Percentiles rank a stretch among this genome's conserved stretches.
Conservation (phyloP, 1,140 invertebrate genomes). For the Drosophila carrolli region DNA sequence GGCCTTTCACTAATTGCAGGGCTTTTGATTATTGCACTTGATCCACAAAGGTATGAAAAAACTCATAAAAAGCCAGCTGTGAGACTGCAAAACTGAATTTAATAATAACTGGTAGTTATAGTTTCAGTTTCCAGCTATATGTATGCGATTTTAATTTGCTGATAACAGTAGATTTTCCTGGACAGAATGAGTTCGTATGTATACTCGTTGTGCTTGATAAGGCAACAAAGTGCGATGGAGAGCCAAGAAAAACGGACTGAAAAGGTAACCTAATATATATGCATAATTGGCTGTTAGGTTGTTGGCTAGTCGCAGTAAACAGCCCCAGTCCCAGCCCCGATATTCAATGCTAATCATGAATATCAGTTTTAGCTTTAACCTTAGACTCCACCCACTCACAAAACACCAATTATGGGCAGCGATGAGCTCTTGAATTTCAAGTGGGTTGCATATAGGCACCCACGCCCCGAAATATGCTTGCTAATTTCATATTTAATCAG, state of each 20-base stretch:
- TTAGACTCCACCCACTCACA: conserved; percentile 27
- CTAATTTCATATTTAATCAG: conserved; percentile 19
- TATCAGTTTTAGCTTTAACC: conserved; percentile 34
- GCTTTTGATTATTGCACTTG: neutral
- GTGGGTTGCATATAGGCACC: conserved; percentile 2
- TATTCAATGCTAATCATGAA: conserved; percentile 37
- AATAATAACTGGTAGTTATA: conserved; percentile 12
- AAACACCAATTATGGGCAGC: neutral
- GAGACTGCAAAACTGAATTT: neutral
- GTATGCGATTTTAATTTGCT: conserved; percentile 4
- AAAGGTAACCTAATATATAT: conserved; percentile 39
- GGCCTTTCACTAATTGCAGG: neutral
- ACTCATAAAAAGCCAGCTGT: neutral
- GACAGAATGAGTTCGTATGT: conserved; percentile 10
- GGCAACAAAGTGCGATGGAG: neutral
- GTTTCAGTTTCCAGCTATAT: neutral
- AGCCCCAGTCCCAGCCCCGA: conserved; percentile 17
- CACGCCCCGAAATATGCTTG: conserved; percentile 4
- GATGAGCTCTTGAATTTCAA: conserved; percentile 17
- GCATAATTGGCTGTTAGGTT: conserved; percentile 19
- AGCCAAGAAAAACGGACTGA: conserved; percentile 2
- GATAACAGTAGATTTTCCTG: conserved; percentile 11
- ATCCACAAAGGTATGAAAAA: neutral
- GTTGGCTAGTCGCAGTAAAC: neutral
- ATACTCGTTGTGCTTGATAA: conserved; percentile 32